Base-by-base conservation (phyloP, 2,797 vertebrate species). In the Selene dorsalis region DNA sequence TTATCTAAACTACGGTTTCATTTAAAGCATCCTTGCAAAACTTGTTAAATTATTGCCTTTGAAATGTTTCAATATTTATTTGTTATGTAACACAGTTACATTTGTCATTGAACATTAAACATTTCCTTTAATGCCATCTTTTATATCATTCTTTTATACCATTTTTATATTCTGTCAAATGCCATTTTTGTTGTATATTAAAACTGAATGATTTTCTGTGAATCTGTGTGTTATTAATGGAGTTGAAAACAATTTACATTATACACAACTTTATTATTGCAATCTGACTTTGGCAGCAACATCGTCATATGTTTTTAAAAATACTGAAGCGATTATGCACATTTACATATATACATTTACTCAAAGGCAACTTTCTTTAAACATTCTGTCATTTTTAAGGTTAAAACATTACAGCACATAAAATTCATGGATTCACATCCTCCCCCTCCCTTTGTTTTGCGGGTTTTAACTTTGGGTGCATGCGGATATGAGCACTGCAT, bases 261-360 rank as follows among this genome's bases (percentile, higher is more conserved):
- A 68, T 84, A 73, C 63, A 88, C 75, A 74, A 88, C 91, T 94
- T 94, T 94, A 94, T 93, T 94, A 89, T 83, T 92, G 79, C 80
- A 84, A 69, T 87, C 84, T 74, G 64, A 68, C 74, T 85, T 87
- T 81, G 77, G 73, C 75, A 90, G 69, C 59, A 68, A 77, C 73
- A 58, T 84, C 50, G 70, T 82, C 12, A 77, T 35, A 35, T 57
- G 50, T 69, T 77, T 80, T 58, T 28, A 84, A 90, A 91, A 90
- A 86, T 53, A 82, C 38, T 53, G 17, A 70, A 59, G 77, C 7
- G n/a, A 45, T 78, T 69, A 75, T 75, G 86, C 18, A 69, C 70
- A 82, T 83, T 63, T 73, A 80, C 68, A 86, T 82, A 60, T 75
- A 52, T 62, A 84, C 71, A 85, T 64, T 45, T 84, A 41, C 47